Base-by-base conservation (phyloP, 1,140 invertebrate species). In the Eufriesea mexicana region DNA sequence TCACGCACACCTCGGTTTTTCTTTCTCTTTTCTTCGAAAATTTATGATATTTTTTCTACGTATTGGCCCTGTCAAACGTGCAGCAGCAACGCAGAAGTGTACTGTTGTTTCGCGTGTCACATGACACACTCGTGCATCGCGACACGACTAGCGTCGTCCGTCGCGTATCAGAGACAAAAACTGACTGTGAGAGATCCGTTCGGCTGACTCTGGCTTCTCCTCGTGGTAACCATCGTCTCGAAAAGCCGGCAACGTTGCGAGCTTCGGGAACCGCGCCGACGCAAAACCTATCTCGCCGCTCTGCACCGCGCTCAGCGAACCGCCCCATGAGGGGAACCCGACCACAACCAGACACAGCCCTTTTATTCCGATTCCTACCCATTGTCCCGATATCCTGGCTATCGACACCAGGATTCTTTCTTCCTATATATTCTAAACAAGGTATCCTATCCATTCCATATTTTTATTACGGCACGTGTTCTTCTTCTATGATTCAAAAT, bases 81-180 rank as follows among this genome's bases (percentile, higher is more conserved):
- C 23, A 74, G 55, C 54, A 25, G 35, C 54, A 28, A 45, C 54
- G 16, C 55, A 74, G 16, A 57, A 23, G 67, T 74, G 47, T 83
- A 89, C 83, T 73, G 54, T 89, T 79, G 85, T 84, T 84, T 86
- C 86, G 85, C 77, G 85, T 91, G 92, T 92, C 91, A 92, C 89
- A 92, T 92, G 91, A 92, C 89, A 89, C 87, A 88, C 73, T 91
- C 84, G 77, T 83, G 82, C 78, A 84, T 90, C 72, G 74, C 77
- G 85, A 73, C 77, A 54, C 79, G 55, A 54, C 51, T 51, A 62
- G 68, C 81, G 85, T 83, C 86, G 72, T 84, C 86, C 83, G 82
- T 73, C 86, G 84, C 88, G 87, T 83, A 83, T 84, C 88, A 88
- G 70, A 87, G 86, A 83, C 89, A 91, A 91, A 89, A 91, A 92